These are phyloP conservation scores for Sturnira hondurensis DNA, from an alignment of 2,113 vertebrate genomes.

Conservation along the genomic window DNA sequence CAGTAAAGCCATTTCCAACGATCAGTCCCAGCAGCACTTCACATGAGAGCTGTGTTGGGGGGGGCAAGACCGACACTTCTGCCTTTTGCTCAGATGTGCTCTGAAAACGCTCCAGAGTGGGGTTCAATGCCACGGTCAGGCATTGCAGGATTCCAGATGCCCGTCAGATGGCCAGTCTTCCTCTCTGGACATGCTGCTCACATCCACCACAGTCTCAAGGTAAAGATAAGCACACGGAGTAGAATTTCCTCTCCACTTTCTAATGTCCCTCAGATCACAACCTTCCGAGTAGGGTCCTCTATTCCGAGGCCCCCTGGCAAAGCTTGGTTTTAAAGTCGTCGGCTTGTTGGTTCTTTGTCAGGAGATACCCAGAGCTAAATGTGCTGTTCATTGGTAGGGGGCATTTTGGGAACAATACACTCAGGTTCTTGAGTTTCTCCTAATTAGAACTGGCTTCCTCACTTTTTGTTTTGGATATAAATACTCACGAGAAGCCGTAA, in stretches of 20 bases:
- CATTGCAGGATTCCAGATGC: neutral
- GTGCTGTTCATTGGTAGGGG: neutral
- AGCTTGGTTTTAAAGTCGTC: neutral
- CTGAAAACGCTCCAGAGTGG: neutral
- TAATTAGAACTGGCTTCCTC: neutral
- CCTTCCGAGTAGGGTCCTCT: neutral
- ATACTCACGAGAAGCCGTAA: neutral
- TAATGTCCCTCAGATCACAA: neutral
- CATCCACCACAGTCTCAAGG: neutral
- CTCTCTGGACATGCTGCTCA: neutral
- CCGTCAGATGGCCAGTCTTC: neutral
- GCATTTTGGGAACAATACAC: neutral
- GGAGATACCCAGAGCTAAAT: neutral
- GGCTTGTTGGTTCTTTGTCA: neutral
- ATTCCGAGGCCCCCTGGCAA: neutral
- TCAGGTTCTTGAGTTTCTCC: neutral
- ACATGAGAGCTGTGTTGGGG: constrained; percentile 15
- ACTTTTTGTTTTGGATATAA: neutral
- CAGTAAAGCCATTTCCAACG: constrained; percentile 49
- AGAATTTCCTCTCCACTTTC: neutral
- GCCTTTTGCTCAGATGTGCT: constrained; percentile 8
- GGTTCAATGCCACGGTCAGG: neutral
- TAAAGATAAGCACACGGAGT: neutral
- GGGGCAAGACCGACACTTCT: neutral
- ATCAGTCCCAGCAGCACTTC: constrained; percentile 26